Base-by-base conservation (phyloP, 2,797 vertebrate genomes). In the Sorex maritimensis region DNA sequence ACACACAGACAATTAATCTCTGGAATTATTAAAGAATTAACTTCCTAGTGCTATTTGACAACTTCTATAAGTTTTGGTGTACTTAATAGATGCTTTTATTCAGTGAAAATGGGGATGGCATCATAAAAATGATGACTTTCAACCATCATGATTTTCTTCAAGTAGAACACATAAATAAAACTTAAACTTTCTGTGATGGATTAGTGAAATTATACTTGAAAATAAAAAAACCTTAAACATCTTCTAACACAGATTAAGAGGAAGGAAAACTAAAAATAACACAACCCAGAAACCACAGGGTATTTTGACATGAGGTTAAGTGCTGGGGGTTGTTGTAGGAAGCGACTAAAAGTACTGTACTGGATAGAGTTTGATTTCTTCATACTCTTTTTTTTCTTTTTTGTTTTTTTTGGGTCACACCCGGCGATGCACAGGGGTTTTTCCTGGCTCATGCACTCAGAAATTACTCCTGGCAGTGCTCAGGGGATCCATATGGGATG, bases 221-320 rank as follows among this genome's bases (percentile, higher is more conserved):
- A 65, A 65, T 34, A 34, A 34, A 34, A 34, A 7, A 80, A 86
- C 78, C 14, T 81, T 34, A 81, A 78, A 77, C 23, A 58, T 90
- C n/a, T 90, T 85, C 80, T 81, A 79, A 93, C 94, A 81, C 91
- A 81, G 77, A 93, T 68, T 52, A 91, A 92, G 89, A 75, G 75
- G 96, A 96, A 96, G 85, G 61, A 72, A 94, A 96, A 96, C 68
- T 88, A n/a, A 94, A 88, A 82, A 90, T 30, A 26, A 49, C 23
- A 26, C 28, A 81, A 77, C 79, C 77, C 52, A 9, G 61, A 83
- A 96, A 86, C 93, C 75, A 17, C 75, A 52, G 67, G 0, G 0
- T 55, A 81, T 86, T 94, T 94, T 34, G 13, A 52, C 78, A 61
- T n/a, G 41, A 89, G 21, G 21, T 38, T 12, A 61, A 61, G 75